Conservation (phyloP, 2,888 invertebrate genomes). For the Ypsolopha sequella region DNA sequence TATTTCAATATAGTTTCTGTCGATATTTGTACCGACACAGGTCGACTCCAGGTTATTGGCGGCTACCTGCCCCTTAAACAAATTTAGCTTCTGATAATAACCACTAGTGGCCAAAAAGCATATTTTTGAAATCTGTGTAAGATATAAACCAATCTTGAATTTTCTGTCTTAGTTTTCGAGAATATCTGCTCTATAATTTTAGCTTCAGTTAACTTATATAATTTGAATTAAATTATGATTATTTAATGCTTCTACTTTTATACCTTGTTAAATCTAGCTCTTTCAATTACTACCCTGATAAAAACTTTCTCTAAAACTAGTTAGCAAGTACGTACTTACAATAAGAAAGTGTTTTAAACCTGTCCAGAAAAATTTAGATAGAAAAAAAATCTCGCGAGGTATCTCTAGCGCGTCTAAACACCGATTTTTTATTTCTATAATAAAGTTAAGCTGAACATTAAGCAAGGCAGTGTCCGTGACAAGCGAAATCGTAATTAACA, state of each 20-base stretch:
- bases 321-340: background rate
- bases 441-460: constrained; percentile 51
- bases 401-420: background rate
- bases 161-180: no score
- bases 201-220: no score
- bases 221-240: background rate
- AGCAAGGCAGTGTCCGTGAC: constrained; percentile 59
- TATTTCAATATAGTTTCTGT: no score
- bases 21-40: no score
- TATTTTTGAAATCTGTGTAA: no score
- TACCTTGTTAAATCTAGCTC: background rate
- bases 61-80: no score
- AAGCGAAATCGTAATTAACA: constrained; percentile 62
- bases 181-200: no score
- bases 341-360: constrained; percentile 3
- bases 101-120: no score
- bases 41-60: no score
- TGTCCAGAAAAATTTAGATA: background rate
- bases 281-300: background rate
- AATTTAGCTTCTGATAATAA: no score
- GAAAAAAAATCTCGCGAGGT: background rate
- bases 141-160: no score
- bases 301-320: constrained; percentile 2
- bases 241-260: no score
- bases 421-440: constrained; percentile 29